Evolutionary conservation across 2,888 invertebrate genomes (phyloP), one percentile per base, ranked within the genome.

Genomic region (Mechanitis messenoides): DNA sequence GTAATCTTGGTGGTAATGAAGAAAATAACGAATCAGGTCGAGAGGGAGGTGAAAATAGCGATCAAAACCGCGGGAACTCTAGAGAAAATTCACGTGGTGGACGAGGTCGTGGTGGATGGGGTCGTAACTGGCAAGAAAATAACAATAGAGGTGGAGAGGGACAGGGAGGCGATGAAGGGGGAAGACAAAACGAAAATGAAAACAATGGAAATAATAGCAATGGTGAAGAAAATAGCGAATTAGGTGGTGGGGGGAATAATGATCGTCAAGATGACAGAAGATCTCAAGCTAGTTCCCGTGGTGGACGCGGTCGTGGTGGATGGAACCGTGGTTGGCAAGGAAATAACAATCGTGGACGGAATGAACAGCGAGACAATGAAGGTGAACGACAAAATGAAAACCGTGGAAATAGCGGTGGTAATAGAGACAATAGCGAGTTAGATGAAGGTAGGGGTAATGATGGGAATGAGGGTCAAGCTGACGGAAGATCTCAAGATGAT

Each of bases 301-400:
- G 58, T 46, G 33, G 53, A 3, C 54, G 33, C 50, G 53, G 55
- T 42, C 57, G 61, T n/a, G 45, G 57, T 33, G n/a, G 53, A 53
- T 47, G 50, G 3, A 42, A 33, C 12, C n/a, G 60, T 20, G 33
- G 31, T 20, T 46, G 38, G 20, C 54, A 46, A 35, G 53, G 31
- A 58, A 58, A 58, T 58, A 55, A 59, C 42, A 55, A 55, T 33
- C 38, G 50, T 31, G 31, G 50, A 50, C 7, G 28, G 5, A 9
- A 50, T n/a, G 28, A 31, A 11, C 50, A 50, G 31, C 6, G 45
- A 54, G 56, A 53, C 4, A 53, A 62, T 45, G 35, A 54, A 45
- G 33, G 55, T 2, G 58, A 46, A 45, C 61, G 57, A 46, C 33
- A 56, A 35, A 61, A 59, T 47, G 56, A 63, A 55, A 55, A 35